These are phyloP conservation scores for Hypsibius dujardini DNA, from an alignment of 1,140 invertebrate genomes.

Conservation along the genomic window DNA sequence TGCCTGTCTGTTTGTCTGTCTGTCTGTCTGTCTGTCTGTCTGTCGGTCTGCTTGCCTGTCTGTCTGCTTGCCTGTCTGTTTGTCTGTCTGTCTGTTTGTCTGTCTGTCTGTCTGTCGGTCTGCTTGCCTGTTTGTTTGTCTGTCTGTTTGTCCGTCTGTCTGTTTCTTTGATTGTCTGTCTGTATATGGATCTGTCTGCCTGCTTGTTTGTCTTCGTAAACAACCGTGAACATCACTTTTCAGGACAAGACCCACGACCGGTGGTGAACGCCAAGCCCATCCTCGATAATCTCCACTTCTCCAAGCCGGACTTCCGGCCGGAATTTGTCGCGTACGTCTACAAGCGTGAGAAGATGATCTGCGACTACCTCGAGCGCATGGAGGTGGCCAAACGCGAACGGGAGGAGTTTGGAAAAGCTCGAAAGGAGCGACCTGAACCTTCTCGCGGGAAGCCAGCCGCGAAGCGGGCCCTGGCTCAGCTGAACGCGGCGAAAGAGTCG, in stretches of 20 bases:
- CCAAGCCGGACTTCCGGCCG: conserved; percentile 12
- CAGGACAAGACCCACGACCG: background rate
- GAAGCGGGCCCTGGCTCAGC: background rate
- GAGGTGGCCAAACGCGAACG: background rate
- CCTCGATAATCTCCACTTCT: background rate
- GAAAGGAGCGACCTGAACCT: background rate
- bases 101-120: no score
- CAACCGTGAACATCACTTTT: no score
- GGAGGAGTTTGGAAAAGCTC: background rate
- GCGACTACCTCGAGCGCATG: background rate
- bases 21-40: no score
- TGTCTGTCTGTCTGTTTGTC: no score
- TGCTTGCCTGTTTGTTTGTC: no score
- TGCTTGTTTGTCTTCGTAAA: no score
- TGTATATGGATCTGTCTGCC: no score
- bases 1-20: background rate
- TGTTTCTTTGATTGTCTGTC: no score
- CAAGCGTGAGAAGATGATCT: background rate
- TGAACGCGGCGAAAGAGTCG: background rate
- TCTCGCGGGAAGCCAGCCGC: background rate
- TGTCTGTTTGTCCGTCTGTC: no score
- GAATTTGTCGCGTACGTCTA: conserved; percentile 11
- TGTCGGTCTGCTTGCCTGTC: no score
- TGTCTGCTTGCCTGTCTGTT: no score
- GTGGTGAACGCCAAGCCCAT: conserved; percentile 7